Conservation (phyloP, 2,888 invertebrate species). For the Tanypteryx hageni region DNA sequence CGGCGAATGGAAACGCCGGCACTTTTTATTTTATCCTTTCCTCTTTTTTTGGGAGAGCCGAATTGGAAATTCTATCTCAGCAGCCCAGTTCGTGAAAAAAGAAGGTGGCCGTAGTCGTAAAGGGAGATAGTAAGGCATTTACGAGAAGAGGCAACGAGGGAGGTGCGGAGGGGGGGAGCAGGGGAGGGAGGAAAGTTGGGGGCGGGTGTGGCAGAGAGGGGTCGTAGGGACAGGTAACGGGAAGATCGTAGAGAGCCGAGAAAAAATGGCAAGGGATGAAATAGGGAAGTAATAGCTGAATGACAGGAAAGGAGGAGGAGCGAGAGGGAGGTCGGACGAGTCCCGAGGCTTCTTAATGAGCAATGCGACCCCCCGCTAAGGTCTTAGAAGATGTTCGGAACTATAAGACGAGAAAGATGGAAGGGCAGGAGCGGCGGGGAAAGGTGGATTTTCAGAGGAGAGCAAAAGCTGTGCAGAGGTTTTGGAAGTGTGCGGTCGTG, state of each 20-base stretch:
- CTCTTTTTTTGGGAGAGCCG: not conserved
- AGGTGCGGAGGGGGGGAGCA: not conserved
- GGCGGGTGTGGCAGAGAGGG: not conserved
- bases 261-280: too few relatives aligned
- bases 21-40: not conserved
- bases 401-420: not conserved
- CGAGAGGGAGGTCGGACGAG: not conserved
- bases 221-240: not conserved
- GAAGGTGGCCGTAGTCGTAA: not conserved
- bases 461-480: conserved; percentile 36
- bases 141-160: not conserved
- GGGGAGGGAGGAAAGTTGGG: not conserved
- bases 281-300: too few relatives aligned
- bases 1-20: not conserved
- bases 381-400: not conserved
- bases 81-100: not conserved
- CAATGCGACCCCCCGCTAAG: not conserved
- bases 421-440: not conserved
- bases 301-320: not conserved
- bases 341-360: not conserved
- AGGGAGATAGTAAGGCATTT: not conserved
- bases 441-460: conserved; percentile 5
- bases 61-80: conserved; percentile 17
- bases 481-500: conserved; percentile 46
- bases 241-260: not conserved